Conservation (phyloP, 1,140 invertebrate genomes). For the Pogonus chalceus region DNA sequence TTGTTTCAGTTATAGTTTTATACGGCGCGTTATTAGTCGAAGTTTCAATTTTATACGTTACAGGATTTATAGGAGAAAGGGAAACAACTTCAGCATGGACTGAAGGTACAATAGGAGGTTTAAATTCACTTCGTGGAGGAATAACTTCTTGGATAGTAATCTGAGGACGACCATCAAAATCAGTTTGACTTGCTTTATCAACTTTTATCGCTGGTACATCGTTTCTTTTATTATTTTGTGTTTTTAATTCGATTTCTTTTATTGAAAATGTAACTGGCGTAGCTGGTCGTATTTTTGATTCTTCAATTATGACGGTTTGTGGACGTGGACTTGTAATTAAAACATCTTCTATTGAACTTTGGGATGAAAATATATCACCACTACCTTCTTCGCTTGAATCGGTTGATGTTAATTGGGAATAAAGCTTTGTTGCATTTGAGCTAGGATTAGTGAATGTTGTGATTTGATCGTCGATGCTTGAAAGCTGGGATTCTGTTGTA, state of each 20-base stretch:
- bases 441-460: too few relatives aligned
- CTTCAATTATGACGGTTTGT: neutral
- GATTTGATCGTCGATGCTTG: neutral
- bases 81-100: constrained; percentile 16
- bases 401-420: too few relatives aligned
- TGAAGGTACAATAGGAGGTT: constrained; percentile 17
- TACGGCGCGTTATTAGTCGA: constrained; percentile 33
- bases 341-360: neutral
- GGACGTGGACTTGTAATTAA: neutral
- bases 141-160: constrained; percentile 34
- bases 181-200: constrained; percentile 7
- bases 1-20: constrained; percentile 29
- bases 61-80: neutral
- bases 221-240: neutral
- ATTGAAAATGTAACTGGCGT: neutral
- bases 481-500: constrained; percentile 20
- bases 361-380: neutral
- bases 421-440: too few relatives aligned
- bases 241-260: neutral
- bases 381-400: neutral
- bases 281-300: neutral
- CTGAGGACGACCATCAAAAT: constrained; percentile 13
- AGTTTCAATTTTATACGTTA: constrained; percentile 25
- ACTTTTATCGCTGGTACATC: neutral
- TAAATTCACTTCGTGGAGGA: constrained; percentile 11